Conservation (phyloP, 2,797 vertebrate genomes). For the Periparus ater region DNA sequence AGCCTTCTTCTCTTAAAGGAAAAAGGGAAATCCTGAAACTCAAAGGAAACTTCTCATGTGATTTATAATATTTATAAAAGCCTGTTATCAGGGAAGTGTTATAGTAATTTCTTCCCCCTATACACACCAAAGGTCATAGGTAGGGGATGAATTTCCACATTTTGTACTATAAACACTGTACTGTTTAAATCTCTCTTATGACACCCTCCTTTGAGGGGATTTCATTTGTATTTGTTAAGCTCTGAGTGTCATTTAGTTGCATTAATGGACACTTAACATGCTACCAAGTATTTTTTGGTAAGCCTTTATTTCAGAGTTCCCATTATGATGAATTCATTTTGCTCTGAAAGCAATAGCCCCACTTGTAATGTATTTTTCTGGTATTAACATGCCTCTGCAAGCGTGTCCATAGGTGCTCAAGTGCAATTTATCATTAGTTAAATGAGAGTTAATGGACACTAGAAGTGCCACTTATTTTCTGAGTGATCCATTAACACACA, state of each 20-base stretch:
- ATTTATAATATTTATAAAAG: constrained; percentile 33
- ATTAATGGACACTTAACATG: constrained; percentile 40
- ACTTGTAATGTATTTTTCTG: constrained; percentile 39
- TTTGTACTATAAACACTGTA: not conserved
- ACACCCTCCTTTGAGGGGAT: not conserved
- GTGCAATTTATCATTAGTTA: constrained; percentile 62
- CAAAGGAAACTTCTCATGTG: constrained; percentile 3
- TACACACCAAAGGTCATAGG: not conserved
- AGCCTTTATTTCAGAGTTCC: constrained; percentile 50
- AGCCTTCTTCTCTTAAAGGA: not conserved
- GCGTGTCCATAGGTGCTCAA: constrained; percentile 43
- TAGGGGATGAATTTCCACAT: not conserved
- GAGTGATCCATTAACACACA: constrained; percentile 49
- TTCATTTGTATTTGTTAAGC: constrained; percentile 16
- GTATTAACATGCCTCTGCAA: constrained; percentile 41
- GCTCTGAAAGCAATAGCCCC: constrained; percentile 15
- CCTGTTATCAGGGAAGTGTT: not conserved
- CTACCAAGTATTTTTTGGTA: constrained; percentile 45
- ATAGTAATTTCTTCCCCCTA: constrained; percentile 28
- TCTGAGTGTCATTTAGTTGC: not conserved
- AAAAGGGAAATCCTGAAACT: constrained; percentile 48
- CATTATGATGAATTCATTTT: constrained; percentile 52
- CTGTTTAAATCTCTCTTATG: not conserved
- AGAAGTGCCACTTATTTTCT: constrained; percentile 62
- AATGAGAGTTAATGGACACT: constrained; percentile 66